phyloP scores from a whole-genome alignment of 2,888 invertebrate genomes.

The Mesopsocus fuscifrons region DNA sequence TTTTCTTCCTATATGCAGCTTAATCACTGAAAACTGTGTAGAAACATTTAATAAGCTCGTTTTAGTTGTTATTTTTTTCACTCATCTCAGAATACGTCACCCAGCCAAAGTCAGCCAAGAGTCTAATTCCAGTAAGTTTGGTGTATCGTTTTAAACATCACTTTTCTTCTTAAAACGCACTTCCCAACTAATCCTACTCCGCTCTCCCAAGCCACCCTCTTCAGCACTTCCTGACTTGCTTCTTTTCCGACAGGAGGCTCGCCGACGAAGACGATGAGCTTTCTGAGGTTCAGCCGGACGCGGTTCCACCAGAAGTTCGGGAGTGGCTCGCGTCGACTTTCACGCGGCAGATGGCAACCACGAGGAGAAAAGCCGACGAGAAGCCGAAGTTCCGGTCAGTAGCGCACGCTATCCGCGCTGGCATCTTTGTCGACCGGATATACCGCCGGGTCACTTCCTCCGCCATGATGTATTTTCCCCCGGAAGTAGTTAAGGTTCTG shows the following conservation, averaged over 20 bases:
- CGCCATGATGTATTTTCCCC: conserved; percentile 70
- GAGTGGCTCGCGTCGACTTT: conserved; percentile 95
- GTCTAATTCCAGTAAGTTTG: too few species aligned
- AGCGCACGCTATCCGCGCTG: conserved; percentile 89
- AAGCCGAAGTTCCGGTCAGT: conserved; percentile 85
- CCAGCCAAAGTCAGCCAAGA: too few species aligned
- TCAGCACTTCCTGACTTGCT: neutral
- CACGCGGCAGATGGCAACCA: conserved; percentile 70
- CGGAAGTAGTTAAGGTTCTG: conserved; percentile 65
- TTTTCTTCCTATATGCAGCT: too few species aligned
- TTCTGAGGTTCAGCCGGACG: conserved; percentile 89
- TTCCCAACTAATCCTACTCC: too few species aligned
- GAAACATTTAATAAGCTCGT: too few species aligned
- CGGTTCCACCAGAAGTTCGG: conserved; percentile 87
- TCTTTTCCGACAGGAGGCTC: conserved; percentile 36
- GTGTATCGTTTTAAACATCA: too few species aligned
- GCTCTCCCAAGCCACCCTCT: too few species aligned
- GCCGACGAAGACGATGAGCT: conserved; percentile 89
- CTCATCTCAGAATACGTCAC: too few species aligned
- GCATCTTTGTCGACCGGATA: conserved; percentile 90
- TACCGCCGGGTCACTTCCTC: conserved; percentile 63
- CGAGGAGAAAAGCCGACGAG: conserved; percentile 54
- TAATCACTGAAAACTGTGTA: too few species aligned
- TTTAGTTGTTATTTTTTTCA: too few species aligned
- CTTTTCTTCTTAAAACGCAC: too few species aligned